These are phyloP conservation scores for Hippopotamyrus pictus DNA, from an alignment of 2,797 vertebrate genomes.

Conservation along the genomic window DNA sequence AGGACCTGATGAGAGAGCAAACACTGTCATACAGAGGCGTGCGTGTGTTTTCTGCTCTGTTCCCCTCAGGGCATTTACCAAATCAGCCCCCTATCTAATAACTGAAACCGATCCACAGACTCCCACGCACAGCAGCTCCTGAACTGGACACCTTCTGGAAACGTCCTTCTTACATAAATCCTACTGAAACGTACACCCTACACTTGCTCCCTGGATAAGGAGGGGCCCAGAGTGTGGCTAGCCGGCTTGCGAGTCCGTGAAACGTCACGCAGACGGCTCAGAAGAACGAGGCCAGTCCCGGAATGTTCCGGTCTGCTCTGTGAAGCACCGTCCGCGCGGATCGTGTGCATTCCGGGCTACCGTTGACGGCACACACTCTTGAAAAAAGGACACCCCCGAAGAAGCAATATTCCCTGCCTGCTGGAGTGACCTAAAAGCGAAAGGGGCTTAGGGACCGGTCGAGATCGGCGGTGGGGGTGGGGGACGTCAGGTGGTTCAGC, in stretches of 20 bases:
- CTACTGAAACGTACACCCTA: not conserved
- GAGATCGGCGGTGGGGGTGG: not conserved
- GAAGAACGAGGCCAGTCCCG: not conserved
- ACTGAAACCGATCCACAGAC: not conserved
- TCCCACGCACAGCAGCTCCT: not conserved
- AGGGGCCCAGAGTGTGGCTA: not conserved
- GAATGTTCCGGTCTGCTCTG: not conserved
- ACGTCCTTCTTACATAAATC: not conserved
- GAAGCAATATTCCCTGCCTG: constrained; percentile 22
- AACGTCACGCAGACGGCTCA: not conserved
- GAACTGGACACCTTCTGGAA: not conserved
- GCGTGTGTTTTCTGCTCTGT: not conserved
- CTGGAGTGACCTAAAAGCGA: constrained; percentile 16
- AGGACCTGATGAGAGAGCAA: not conserved
- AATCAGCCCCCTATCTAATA: not conserved
- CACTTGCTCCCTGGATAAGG: not conserved
- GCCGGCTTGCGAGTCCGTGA: not conserved
- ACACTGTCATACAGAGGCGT: not conserved
- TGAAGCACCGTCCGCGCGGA: not conserved
- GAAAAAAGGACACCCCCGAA: constrained; percentile 18
- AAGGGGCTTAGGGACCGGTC: not conserved
- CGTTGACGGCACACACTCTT: no score
- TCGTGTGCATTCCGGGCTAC: not conserved
- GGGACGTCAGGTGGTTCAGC: not conserved
- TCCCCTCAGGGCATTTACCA: not conserved